Conservation (phyloP, 1,140 invertebrate species). For the Himalopsyche phryganea region DNA sequence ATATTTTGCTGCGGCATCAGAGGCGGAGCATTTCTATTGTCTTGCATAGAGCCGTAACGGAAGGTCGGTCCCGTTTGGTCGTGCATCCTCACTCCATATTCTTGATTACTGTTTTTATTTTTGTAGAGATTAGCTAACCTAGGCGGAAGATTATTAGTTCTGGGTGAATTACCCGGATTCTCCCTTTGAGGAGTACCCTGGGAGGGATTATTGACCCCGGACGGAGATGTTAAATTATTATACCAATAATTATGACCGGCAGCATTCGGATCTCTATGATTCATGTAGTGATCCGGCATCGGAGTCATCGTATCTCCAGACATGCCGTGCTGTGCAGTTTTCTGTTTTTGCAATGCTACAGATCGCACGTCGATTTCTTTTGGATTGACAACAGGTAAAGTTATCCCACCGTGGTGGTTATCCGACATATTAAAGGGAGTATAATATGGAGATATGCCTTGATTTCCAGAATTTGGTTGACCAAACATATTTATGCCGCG, state of each 20-base stretch:
- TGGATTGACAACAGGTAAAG: conserved; percentile 49
- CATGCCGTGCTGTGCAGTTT: background rate
- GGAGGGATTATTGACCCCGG: no score
- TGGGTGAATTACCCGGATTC: background rate
- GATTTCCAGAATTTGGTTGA: background rate
- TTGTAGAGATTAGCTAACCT: conserved; percentile 37
- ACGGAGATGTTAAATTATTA: background rate
- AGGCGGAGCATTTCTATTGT: background rate
- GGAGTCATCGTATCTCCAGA: background rate
- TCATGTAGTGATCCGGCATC: conserved; percentile 12
- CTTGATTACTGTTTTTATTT: conserved; percentile 5
- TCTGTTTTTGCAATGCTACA: conserved; percentile 48
- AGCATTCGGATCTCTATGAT: conserved; percentile 6
- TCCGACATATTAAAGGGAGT: conserved; percentile 22
- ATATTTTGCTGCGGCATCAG: background rate
- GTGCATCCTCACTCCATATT: conserved; percentile 3
- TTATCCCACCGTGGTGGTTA: conserved; percentile 36
- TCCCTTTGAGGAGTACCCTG: conserved; percentile 30
- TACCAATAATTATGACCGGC: conserved; percentile 24
- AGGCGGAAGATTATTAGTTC: conserved; percentile 46
- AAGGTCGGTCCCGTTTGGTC: background rate
- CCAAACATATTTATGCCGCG: background rate
- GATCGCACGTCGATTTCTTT: conserved; percentile 51
- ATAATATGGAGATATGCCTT: conserved; percentile 21
- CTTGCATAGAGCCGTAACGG: background rate